phyloP scores from a whole-genome alignment of 2,113 vertebrate genomes.

The Epinephelus moara region DNA sequence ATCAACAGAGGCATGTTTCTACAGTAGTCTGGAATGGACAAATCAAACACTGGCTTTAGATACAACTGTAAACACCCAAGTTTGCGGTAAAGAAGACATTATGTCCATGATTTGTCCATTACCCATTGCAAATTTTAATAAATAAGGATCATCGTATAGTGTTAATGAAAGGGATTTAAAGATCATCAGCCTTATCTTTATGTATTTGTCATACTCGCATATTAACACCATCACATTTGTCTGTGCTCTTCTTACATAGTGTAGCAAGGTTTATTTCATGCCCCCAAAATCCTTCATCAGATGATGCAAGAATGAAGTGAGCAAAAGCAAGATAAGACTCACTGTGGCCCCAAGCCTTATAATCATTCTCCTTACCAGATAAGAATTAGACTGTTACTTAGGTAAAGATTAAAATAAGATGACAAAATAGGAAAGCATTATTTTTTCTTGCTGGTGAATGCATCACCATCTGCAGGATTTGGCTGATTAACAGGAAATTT shows the following conservation, averaged over 20 bases:
- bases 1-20: no score
- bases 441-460: not conserved
- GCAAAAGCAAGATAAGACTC: constrained; percentile 51
- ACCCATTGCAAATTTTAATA: not conserved
- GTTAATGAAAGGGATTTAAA: not conserved
- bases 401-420: constrained; percentile 17
- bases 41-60: no score
- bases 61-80: no score
- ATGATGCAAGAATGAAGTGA: constrained; percentile 73
- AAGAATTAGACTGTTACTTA: constrained; percentile 6
- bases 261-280: not conserved
- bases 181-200: not conserved
- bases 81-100: no score
- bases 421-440: not conserved
- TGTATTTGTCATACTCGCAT: not conserved
- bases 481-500: not conserved
- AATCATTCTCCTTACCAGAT: constrained; percentile 11
- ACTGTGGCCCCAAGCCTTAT: constrained; percentile 26
- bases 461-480: not conserved
- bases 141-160: not conserved
- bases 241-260: constrained; percentile 1
- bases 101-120: not conserved
- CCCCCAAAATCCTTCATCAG: constrained; percentile 23
- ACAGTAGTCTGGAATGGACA: no score
- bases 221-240: not conserved